These are phyloP conservation scores for Eupelmus urozonus DNA, from an alignment of 2,888 invertebrate genomes.

Conservation along the genomic window DNA sequence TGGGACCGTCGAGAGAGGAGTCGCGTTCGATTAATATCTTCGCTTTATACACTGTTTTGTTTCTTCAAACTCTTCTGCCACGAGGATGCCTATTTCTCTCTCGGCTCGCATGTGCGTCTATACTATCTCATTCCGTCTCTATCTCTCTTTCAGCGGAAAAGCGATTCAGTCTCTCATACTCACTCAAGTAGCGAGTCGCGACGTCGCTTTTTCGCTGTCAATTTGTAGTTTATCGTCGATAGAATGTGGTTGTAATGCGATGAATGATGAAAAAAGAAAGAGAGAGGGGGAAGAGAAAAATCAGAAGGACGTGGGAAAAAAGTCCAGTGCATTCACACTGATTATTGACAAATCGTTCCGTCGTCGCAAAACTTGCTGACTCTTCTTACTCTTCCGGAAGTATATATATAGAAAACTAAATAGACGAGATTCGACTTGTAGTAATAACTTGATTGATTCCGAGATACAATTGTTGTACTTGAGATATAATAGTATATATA, in stretches of 20 bases:
- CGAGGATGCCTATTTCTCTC: not conserved
- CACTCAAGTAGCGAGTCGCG: conserved; percentile 49
- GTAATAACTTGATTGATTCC: conserved; percentile 53
- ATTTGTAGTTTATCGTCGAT: not conserved
- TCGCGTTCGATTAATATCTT: conserved; percentile 19
- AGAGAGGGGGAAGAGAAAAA: not conserved
- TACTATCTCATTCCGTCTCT: not conserved
- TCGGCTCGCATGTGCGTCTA: conserved; percentile 1
- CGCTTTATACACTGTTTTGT: conserved; percentile 27
- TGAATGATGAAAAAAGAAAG: not conserved
- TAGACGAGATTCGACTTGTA: conserved; percentile 52
- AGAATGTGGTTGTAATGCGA: not conserved
- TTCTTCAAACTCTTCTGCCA: not conserved
- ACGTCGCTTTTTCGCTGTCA: conserved; percentile 10
- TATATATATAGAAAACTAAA: conserved; percentile 38
- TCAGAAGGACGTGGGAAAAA: not conserved
- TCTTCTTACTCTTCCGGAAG: conserved; percentile 55
- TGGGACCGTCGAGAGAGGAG: not conserved
- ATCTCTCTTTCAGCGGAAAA: conserved; percentile 19
- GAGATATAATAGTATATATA: conserved; percentile 51
- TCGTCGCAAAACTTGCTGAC: conserved; percentile 47
- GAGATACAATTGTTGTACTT: conserved; percentile 59
- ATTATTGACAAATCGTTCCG: conserved; percentile 30
- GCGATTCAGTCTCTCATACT: conserved; percentile 42
- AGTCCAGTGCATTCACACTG: not conserved